Conservation (phyloP, 2,113 vertebrate species). For the Corythoichthys haematopterus region DNA sequence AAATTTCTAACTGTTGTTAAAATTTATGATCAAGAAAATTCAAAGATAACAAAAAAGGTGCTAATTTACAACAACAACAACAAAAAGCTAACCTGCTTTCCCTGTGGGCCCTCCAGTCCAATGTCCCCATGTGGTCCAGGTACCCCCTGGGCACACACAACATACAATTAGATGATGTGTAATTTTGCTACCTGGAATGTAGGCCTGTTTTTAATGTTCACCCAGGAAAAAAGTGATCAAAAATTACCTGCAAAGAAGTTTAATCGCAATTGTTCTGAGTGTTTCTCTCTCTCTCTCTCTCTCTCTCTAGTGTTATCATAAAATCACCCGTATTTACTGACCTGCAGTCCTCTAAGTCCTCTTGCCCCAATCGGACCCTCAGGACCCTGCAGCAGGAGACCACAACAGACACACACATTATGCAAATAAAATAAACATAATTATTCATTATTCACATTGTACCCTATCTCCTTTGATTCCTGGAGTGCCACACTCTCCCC, state of each 20-base stretch:
- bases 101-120: constrained; percentile 81
- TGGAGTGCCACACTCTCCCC: constrained; percentile 86
- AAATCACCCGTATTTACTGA: constrained; percentile 41
- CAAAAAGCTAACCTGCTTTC: constrained; percentile 75
- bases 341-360: constrained; percentile 82
- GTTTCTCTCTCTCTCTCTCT: background rate
- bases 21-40: constrained; percentile 38
- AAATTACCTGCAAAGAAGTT: background rate
- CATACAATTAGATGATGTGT: background rate
- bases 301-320: background rate
- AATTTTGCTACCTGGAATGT: background rate
- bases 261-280: background rate
- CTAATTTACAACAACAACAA: constrained; percentile 23
- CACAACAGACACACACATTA: constrained; percentile 1
- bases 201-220: background rate
- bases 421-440: background rate
- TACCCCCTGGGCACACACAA: constrained; percentile 72
- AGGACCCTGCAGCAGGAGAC: constrained; percentile 72
- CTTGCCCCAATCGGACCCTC: constrained; percentile 77
- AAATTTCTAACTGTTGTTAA: constrained; percentile 34
- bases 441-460: constrained; percentile 15
- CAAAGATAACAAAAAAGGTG: constrained; percentile 47
- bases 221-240: background rate
- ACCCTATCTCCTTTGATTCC: constrained; percentile 89
- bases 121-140: constrained; percentile 81